Evolutionary conservation across 2,113 vertebrate genomes (phyloP), one percentile per base, ranked within the genome.

Genomic region (Recurvirostra avosetta): DNA sequence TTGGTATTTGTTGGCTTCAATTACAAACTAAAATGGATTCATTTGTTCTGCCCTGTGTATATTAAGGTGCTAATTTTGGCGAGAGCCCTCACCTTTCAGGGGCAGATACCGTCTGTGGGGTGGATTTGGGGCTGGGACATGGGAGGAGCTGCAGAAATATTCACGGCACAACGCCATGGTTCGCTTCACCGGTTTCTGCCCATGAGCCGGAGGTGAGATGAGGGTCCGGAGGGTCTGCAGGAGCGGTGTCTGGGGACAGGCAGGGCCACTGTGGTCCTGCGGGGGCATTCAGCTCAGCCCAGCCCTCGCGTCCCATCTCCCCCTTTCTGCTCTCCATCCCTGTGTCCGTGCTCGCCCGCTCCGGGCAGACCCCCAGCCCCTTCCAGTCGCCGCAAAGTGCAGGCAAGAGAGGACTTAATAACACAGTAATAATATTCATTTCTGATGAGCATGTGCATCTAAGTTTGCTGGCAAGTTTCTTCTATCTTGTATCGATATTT

Each of bases 91-190:
- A 30, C 5, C 2, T 25, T 32, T 45, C 18, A 15, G 40, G 21
- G n/a, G 9, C 9, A 56, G 11, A 29, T 36, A 25, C 26, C 9
- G 2, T 3, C 50, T 43, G 27, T 22, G 14, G 18, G 34, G 25
- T 25, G 19, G 43, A 5, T 86, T 50, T 12, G 14, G 32, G 71
- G 30, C 30, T 41, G 45, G 38, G n/a, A 43, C 11, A 1, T 6
- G 29, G 5, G 56, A 53, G 34, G 47, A 38, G 27, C 56, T 21
- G 40, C 40, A 6, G 1, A 29, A 50, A 36, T 4, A 14, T 17
- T 27, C 3, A 17, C 2, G 20, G 38, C 32, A 20, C 38, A 26
- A 4, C 8, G 4, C 36, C 22, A 4, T 10, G 3, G 12, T 4
- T 3, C 16, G 15, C 49, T 30, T 41, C 72, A 20, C 17, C 52